Evolutionary conservation across 2,888 invertebrate species (phyloP), one percentile per base, ranked within the genome.

Genomic region (Oxyteleia sp.): DNA sequence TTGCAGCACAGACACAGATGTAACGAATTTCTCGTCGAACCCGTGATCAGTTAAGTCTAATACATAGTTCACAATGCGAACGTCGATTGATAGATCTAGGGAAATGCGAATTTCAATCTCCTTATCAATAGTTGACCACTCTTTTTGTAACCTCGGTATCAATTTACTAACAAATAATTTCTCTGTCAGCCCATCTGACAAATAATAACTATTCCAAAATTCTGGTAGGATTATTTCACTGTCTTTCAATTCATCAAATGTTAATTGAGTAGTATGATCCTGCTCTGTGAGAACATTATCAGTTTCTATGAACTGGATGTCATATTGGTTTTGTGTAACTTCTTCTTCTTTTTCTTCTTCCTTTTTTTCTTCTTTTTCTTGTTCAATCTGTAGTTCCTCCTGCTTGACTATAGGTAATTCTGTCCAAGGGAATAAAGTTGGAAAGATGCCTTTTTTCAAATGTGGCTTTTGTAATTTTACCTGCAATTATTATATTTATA

Each of bases 131-230:
- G 32, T 47, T 2, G 16, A 57, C 35, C 7, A 4, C 20, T 45
- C 8, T 11, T 57, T 16, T 13, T 15, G 4, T 1, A 57, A 2
- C 53, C 23, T 69, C 20, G 57, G 47, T 0, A 57, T 35, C 11
- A 57, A n/a, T 47, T 69, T 69, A 11, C 32, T 26, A 8, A 10
- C 57, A 57, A 69, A 69, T 11, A 57, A 5, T 47, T 57, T 69
- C 1, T 45, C 57, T 20, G 2, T 11, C 7, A 18, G 35, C 0
- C 38, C 47, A 15, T 69, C 57, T 0, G 45, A 47, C 15, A 51
- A 15, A 20, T n/a, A 47, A 16, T 41, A 69, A 3, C 0, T 23
- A 2, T 69, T 57, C 57, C 69, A 69, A 1, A 23, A 3, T 20
- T 45, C 35, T 0, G 69, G 69, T 35, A 69, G 11, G 18, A n/a